These are phyloP conservation scores for Chrysaora quinquecirrha DNA, from an alignment of 30 jellyfish, hydroid and myxozoan species.

Conservation along the genomic window DNA sequence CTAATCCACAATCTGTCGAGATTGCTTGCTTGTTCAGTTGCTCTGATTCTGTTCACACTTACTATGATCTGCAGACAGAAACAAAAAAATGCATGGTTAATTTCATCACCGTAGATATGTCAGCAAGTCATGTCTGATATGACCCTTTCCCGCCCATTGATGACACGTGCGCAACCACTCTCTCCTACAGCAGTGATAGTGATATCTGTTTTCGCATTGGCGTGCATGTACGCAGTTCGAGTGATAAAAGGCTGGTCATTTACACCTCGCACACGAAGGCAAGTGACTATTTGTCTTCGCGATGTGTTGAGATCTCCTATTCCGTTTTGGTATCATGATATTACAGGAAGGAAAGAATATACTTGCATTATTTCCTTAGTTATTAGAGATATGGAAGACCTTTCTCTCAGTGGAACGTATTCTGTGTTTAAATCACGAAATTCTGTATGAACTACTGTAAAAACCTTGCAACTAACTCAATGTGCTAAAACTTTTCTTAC, in stretches of 20 bases:
- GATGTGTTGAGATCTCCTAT: constrained; percentile 21
- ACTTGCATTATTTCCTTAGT: not conserved
- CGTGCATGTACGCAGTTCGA: not conserved
- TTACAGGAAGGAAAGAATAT: not conserved
- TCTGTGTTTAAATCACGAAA: too few relatives aligned
- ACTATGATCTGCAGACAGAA: constrained; percentile 46
- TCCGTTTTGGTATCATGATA: not conserved
- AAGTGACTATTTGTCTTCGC: constrained; percentile 17
- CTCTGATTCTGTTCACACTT: constrained; percentile 74
- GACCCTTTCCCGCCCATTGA: constrained; percentile 75
- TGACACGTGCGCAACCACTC: constrained; percentile 69
- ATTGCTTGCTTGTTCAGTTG: constrained; percentile 62
- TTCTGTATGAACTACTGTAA: too few relatives aligned
- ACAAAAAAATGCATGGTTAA: constrained; percentile 23
- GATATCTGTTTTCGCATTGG: not conserved
- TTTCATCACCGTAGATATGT: constrained; percentile 21
- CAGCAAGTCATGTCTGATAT: constrained; percentile 44
- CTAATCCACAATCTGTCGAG: constrained; percentile 68
- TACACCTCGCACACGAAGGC: constrained; percentile 80
- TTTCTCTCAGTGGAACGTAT: too few relatives aligned
- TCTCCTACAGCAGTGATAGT: constrained; percentile 10
- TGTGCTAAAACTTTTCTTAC: too few relatives aligned
- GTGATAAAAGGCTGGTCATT: constrained; percentile 65
- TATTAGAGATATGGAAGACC: too few relatives aligned
- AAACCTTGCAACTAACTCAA: too few relatives aligned